Evolutionary conservation across 2,113 vertebrate species (phyloP), one percentile per base, ranked within the genome.

Genomic region (Cynoglossus semilaevis): DNA sequence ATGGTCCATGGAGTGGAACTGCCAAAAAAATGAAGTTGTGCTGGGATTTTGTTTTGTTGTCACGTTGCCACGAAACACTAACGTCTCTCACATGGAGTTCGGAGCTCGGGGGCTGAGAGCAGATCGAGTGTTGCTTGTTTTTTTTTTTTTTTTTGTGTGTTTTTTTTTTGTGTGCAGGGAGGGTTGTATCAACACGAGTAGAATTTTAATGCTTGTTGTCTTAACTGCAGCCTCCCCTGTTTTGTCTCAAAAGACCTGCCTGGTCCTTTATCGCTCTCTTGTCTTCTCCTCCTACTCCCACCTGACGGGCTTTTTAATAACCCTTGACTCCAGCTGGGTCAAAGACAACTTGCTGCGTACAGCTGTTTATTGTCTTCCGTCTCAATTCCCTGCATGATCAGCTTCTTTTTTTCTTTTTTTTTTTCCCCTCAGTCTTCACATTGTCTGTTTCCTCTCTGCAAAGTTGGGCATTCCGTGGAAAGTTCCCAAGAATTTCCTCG

Each of bases 201-300:
- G 85, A 88, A 87, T 89, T 15, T 71, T 34, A 77, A 77, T 64
- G 67, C 63, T 81, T 73, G 58, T 77, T 79, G 83, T 81, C 48
- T 41, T 69, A 70, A 48, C 63, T 47, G 14, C 34, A 76, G 65
- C 37, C 11, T 55, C 58, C 8, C 43, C 65, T 67, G 77, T 78
- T 75, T 36, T 50, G 15, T 73, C 64, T 41, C 47, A 22, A 14
- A 1, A 18, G 53, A 63, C 75, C 80, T 52, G 46, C 40, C 9
- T 12, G 44, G 53, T 61, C 50, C 38, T 38, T 55, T 47, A 49
- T 60, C 38, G 36, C 70, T 42, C 44, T 58, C 38, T 50, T 50
- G n/a, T 74, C 42, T 18, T 43, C 41, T 64, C 50, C 47, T 60
- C 38, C 52, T 61, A 13, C 19, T 64, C 49, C 61, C 52, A 57